phyloP scores from a whole-genome alignment of 2,888 invertebrate species.

The Lochmaea crataegi region DNA sequence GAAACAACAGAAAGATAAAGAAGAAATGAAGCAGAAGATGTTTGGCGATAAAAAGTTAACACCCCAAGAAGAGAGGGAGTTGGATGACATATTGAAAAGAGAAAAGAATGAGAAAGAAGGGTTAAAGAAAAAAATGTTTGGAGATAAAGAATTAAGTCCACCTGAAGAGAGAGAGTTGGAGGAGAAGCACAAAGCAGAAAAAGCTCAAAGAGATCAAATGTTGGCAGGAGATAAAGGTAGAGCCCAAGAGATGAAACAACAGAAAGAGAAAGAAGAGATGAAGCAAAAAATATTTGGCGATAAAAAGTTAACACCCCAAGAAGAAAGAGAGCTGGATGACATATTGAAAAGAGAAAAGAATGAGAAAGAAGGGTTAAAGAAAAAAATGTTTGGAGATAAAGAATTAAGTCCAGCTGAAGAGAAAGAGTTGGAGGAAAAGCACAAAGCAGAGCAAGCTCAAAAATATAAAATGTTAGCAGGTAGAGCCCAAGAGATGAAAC shows the following conservation, averaged over 20 bases:
- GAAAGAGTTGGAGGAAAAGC: neutral
- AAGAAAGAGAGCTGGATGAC: neutral
- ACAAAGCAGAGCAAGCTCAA: neutral
- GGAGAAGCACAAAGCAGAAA: neutral
- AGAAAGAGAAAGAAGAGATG: neutral
- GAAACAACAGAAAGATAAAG: neutral
- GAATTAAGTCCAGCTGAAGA: constrained; percentile 1
- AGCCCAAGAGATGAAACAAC: neutral
- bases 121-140: too few relatives aligned
- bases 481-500: too few relatives aligned
- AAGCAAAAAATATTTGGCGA: neutral
- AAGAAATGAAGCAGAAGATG: neutral
- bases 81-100: neutral
- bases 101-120: too few relatives aligned
- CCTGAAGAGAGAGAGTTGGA: neutral
- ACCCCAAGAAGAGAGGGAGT: neutral
- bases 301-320: neutral
- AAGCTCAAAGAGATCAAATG: neutral
- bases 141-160: neutral
- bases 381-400: neutral
- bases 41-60: neutral
- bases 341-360: neutral
- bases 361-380: too few relatives aligned
- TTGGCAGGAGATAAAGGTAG: neutral
- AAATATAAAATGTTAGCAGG: neutral